phyloP scores from a whole-genome alignment of 2,113 vertebrate species.

The Prionailurus viverrinus region DNA sequence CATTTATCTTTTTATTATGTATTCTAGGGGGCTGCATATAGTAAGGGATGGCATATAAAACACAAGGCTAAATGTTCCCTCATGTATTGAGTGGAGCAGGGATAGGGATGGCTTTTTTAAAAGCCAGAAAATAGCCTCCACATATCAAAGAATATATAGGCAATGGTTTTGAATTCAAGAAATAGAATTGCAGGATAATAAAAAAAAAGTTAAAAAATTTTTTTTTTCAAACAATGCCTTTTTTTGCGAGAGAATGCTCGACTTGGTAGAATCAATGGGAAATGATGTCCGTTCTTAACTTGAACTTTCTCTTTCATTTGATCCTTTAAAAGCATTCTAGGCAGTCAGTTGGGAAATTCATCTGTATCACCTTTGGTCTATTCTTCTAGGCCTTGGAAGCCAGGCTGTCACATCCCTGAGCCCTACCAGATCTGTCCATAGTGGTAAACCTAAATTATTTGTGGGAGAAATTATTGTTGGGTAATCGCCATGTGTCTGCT shows the following conservation, averaged over 20 bases:
- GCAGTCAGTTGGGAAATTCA: neutral
- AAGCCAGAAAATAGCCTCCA: constrained; percentile 30
- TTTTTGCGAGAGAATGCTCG: neutral
- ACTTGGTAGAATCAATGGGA: neutral
- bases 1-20: constrained; percentile 56
- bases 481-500: neutral
- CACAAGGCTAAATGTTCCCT: constrained; percentile 21
- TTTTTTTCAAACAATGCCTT: constrained; percentile 18
- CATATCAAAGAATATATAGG: neutral
- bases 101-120: constrained; percentile 22
- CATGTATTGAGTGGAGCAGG: neutral
- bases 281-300: constrained; percentile 31
- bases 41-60: neutral
- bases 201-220: neutral
- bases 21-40: constrained; percentile 8
- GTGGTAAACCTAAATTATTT: neutral
- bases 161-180: constrained; percentile 39
- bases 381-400: neutral
- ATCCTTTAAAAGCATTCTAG: neutral
- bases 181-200: neutral
- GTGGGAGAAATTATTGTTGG: neutral
- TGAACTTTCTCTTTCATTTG: constrained; percentile 50
- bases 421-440: neutral
- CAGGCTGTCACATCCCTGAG: neutral
- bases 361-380: neutral